Evolutionary conservation across 2,113 vertebrate species (phyloP), one percentile per base, ranked within the genome.

Genomic region (Equus przewalskii): DNA sequence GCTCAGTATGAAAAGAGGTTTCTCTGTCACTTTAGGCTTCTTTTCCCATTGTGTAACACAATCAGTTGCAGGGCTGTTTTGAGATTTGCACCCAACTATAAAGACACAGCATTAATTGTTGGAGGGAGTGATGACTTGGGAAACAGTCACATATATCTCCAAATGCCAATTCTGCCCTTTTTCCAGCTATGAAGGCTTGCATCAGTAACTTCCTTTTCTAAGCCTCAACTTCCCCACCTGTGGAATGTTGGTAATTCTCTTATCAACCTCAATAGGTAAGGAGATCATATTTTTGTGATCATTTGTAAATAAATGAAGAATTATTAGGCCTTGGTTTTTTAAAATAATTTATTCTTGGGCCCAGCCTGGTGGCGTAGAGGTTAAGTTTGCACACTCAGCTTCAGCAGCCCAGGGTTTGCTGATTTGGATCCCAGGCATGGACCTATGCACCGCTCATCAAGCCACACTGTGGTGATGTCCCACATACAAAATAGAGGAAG

Each of bases 121-220:
- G 0, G 6, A 72, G 1, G 7, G 15, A 92, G n/a, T 36, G 44
- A 41, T 0, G 33, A 11, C 18, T 82, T 54, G 58, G 8, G 28
- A 18, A 26, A 65, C 1, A 18, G 19, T 3, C 65, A 33, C 5
- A 30, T 0, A 1, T 10, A 8, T 13, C 49, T 81, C 21, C 46
- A 46, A 44, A 58, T 0, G 54, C 28, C 46, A 65, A 36, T 11
- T 89, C 22, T 7, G 7, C 7, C 41, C 21, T 54, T 54, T 44
- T 62, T 70, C 62, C 54, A 41, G 12, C 4, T n/a, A 46, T 24
- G 49, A 44, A 60, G 28, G 0, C 30, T 28, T n/a, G 28, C 1
- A 5, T 24, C 26, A 28, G 30, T 60, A 46, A 72, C 46, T 69
- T 41, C 22, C 18, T 81, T 92, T 64, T 54, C 33, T 44, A 24